Evolutionary conservation across 2,113 vertebrate genomes (phyloP).

Genomic region (Vimba vimba): DNA sequence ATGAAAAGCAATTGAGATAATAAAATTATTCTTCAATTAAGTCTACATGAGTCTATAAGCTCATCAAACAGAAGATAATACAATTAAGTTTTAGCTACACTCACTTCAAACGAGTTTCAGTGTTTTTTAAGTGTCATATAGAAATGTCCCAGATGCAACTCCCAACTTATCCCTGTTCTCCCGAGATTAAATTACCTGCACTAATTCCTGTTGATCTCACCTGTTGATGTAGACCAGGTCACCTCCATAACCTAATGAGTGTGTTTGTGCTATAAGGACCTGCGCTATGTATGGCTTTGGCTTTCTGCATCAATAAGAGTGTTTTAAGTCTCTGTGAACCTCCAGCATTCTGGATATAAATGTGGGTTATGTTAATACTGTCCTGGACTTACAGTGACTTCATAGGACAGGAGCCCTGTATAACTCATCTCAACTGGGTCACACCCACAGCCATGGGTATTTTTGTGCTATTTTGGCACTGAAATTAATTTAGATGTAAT

Average conservation of each 20-base stretch:
- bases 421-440: background rate
- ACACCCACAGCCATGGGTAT: background rate
- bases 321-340: background rate
- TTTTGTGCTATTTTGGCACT: background rate
- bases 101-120: background rate
- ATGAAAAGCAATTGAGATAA: background rate
- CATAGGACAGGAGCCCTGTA: background rate
- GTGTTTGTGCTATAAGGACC: background rate
- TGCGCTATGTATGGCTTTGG: background rate
- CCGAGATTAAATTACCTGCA: conserved; percentile 42
- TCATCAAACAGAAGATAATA: background rate
- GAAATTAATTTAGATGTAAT: background rate
- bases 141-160: conserved; percentile 7
- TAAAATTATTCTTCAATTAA: background rate
- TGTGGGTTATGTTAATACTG: background rate
- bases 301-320: background rate
- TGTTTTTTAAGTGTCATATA: conserved; percentile 34
- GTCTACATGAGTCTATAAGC: background rate
- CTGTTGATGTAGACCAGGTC: conserved; percentile 34
- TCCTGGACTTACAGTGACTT: background rate
- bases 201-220: conserved; percentile 51
- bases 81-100: background rate
- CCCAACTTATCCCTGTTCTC: background rate
- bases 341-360: background rate
- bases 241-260: background rate